A percentile compares a stretch with the other conserved stretches of the same genome.
These are phyloP conservation scores for Ryuthela nishihirai DNA, from an alignment of 2,888 invertebrate genomes.

Conservation along the genomic window DNA sequence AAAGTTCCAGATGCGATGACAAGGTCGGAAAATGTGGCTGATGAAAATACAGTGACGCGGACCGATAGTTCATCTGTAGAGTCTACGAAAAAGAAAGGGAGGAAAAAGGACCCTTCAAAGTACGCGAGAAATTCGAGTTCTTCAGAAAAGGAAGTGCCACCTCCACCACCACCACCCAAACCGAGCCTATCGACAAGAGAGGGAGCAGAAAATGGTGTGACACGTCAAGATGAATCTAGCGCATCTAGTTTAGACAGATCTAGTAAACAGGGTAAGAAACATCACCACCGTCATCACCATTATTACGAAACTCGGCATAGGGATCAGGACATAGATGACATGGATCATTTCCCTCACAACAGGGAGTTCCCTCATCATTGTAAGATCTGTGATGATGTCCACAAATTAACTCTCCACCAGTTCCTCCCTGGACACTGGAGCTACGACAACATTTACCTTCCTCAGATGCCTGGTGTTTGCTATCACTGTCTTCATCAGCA, in stretches of 20 bases:
- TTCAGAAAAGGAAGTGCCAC: not conserved
- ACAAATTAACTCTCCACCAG: constrained; percentile 25
- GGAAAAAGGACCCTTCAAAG: not conserved
- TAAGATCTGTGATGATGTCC: constrained; percentile 20
- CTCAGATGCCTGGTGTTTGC: constrained; percentile 21
- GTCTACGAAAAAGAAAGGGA: not conserved
- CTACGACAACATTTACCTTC: constrained; percentile 34
- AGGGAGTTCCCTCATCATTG: constrained; percentile 18
- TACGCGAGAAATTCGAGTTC: not conserved
- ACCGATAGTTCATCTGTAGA: constrained; percentile 1
- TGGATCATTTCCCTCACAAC: constrained; percentile 9
- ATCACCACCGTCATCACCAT: not conserved
- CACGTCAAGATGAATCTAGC: constrained; percentile 28
- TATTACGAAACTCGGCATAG: constrained; percentile 8
- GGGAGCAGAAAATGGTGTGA: constrained; percentile 5
- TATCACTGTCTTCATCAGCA: constrained; percentile 16
- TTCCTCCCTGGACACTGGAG: constrained; percentile 33
- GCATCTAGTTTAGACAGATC: constrained; percentile 18
- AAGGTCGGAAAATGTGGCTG: not conserved
- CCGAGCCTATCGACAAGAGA: constrained; percentile 13
- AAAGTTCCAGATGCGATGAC: constrained; percentile 24
- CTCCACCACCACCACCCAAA: not conserved
- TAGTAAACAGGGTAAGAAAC: constrained; percentile 10
- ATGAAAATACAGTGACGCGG: constrained; percentile 10
- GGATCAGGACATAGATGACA: not conserved